These are phyloP conservation scores for Fragum sueziense DNA, from an alignment of 2,888 invertebrate species.

Conservation along the genomic window DNA sequence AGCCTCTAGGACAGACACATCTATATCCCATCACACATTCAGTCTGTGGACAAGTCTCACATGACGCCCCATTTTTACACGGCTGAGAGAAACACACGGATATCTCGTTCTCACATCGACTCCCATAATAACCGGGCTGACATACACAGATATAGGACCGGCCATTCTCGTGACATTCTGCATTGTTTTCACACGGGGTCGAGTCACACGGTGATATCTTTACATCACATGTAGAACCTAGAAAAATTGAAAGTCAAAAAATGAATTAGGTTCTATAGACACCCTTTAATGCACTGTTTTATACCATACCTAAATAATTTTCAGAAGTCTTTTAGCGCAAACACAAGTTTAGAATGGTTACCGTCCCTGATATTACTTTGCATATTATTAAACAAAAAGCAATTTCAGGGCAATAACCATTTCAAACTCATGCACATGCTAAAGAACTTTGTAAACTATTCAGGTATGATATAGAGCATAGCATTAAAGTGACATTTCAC, in stretches of 20 bases:
- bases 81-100: slow-evolving; percentile 99
- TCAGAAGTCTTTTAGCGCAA: no score
- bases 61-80: slow-evolving; percentile 94
- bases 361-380: no score
- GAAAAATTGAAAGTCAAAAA: not conserved
- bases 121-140: slow-evolving; percentile 96
- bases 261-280: no score
- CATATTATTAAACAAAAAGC: no score
- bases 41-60: slow-evolving; percentile 84
- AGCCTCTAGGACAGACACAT: slow-evolving; percentile 48
- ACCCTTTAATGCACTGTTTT: no score
- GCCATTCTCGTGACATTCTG: slow-evolving; percentile 53
- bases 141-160: slow-evolving; percentile 91
- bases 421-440: no score
- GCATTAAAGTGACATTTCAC: no score
- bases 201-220: slow-evolving; percentile 69
- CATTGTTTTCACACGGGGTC: slow-evolving; percentile 73
- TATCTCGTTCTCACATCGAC: slow-evolving; percentile 95
- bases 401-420: no score
- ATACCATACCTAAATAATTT: no score
- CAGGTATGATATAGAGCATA: no score
- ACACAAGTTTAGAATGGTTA: no score
- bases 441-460: no score
- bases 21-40: slow-evolving; percentile 35
- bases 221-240: slow-evolving; percentile 81